Evolutionary conservation across 2,113 vertebrate species (phyloP), one percentile per base, ranked within the genome.

Genomic region (Puntigrus tetrazona): DNA sequence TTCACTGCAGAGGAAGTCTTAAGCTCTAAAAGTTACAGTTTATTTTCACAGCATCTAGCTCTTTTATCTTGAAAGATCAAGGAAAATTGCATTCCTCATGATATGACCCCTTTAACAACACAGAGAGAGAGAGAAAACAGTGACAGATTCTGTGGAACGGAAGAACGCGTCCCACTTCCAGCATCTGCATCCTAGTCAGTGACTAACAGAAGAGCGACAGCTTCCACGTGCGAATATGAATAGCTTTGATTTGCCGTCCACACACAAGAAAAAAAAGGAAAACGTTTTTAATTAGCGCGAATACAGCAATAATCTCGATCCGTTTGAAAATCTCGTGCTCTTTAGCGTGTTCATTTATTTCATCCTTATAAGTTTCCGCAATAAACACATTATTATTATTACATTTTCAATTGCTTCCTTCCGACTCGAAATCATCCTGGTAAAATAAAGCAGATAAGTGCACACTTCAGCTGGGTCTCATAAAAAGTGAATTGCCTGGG

Each of bases 401-500:
- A 73, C 55, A 81, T 86, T 88, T 81, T n/a, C 61, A 74, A 78
- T 84, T 84, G 18, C 74, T 87, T 72, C 25, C 65, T 73, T 69
- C 55, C 22, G 16, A 73, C 41, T 72, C 38, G 25, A 79, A 83
- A 55, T 61, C 45, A 50, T 82, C 52, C 31, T 78, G 72, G 63
- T 59, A 63, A 78, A 77, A 83, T 79, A 73, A 50, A 31, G 65
- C 22, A 34, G 52, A 74, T 75, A 45, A 83, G 61, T 16, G 38
- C 45, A n/a, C 25, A 70, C 79, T 38, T 76, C 84, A 57, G 34
- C 59, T 75, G 55, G 83, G 80, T 78, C 77, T 87, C 78, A 83
- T 85, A 82, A 79, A 78, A 87, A 82, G 85, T 74, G 52, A 85
- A 85, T 78, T 85, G 79, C 83, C 75, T 25, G 27, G 67, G 77